Percentiles rank a stretch among this genome's conserved stretches.
These are phyloP conservation scores for Siphlonurus alternatus DNA, from an alignment of 2,888 invertebrate genomes.

Conservation along the genomic window DNA sequence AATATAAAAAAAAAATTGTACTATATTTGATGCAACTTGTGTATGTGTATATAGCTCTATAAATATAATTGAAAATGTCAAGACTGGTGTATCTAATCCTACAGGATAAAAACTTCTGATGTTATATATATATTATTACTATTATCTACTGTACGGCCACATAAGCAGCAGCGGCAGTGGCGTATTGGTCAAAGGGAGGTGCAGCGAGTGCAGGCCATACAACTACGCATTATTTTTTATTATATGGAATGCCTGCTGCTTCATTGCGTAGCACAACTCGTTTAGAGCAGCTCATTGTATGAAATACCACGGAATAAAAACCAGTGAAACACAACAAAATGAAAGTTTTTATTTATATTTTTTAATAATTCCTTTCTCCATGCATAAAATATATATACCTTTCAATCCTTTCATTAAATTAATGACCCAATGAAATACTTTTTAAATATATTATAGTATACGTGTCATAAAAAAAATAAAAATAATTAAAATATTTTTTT, in stretches of 20 bases:
- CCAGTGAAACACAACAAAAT: not conserved
- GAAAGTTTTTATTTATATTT: not conserved
- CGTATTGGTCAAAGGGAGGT: not conserved
- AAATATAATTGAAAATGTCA: not conserved
- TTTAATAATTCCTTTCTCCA: too few relatives aligned
- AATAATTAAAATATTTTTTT: too few relatives aligned
- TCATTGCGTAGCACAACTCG: slow-evolving; percentile 1
- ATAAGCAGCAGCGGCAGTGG: not conserved
- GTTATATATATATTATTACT: not conserved
- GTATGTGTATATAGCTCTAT: not conserved
- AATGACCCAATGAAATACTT: too few relatives aligned
- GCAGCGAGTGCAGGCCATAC: not conserved
- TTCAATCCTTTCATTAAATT: too few relatives aligned
- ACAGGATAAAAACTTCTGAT: not conserved
- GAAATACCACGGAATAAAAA: not conserved
- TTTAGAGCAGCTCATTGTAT: slow-evolving; percentile 2
- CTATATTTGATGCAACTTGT: not conserved
- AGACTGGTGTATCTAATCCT: slow-evolving; percentile 3
- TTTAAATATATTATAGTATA: too few relatives aligned
- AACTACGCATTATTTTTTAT: not conserved
- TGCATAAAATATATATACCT: too few relatives aligned
- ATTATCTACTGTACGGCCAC: not conserved
- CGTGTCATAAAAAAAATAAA: too few relatives aligned
- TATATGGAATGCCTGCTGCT: not conserved
- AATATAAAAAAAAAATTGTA: not conserved